Base-by-base conservation (phyloP, 2,113 vertebrate species). In the Ptyas mucosa region DNA sequence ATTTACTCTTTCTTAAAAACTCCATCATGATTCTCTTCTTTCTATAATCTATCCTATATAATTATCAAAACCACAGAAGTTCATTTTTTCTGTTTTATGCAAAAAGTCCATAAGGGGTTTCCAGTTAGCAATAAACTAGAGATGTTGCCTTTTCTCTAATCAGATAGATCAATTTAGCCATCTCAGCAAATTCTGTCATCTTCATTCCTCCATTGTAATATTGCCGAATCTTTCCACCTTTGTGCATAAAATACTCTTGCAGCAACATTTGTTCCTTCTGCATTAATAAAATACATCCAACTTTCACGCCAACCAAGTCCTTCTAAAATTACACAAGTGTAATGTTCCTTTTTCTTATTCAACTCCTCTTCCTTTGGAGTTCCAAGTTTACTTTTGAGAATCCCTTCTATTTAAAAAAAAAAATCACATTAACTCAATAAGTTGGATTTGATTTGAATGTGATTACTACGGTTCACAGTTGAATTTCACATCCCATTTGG, bases 401-500 rank as follows among this genome's bases (percentile, higher is more conserved):
- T 20, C 93, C 46, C 91, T 91, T 69, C 29, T 69, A n/a, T 69
- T 64, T 94, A 95, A 91, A 95, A 96, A 96, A 96, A 85, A 58
- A 93, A 93, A 95, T 94, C 95, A 91, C 86, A 85, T 93, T 54
- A 93, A 93, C 46, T 89, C 94, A 96, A 97, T 97, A 95, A 97
- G 93, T 95, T 91, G 95, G 95, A 97, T 97, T 23, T 81, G 94
- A 95, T 92, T 89, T 20, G 86, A 86, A 90, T 90, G 94, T 87
- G 95, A 95, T 96, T 95, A 96, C 94, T 95, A 89, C 5, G 94
- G 95, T 89, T 93, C 96, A 94, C 1, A 88, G 94, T 26, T 96
- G 96, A 94, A 97, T 97, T 97, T 97, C 97, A 97, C 96, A 97
- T 96, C 93, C 95, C 96, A 97, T 97, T 98, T 97, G 96, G 94